Evolutionary conservation across 1,140 invertebrate species (phyloP).

Genomic region (Brachionus rubens): DNA sequence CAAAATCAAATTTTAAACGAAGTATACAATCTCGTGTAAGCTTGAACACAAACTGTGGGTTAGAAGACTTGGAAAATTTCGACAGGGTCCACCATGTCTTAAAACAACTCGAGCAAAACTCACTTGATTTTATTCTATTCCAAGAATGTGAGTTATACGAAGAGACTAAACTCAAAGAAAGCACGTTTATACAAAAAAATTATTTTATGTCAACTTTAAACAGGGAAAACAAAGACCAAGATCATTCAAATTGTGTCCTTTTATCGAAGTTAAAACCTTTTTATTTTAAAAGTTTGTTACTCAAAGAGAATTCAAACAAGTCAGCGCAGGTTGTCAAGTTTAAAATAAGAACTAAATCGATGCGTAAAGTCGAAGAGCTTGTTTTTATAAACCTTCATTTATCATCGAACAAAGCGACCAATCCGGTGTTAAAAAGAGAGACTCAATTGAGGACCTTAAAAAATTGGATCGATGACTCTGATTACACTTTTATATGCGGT

Average conservation of each 20-base stretch:
- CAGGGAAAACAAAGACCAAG: background rate
- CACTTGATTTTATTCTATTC: background rate
- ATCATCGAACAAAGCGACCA: slow-evolving; percentile 17
- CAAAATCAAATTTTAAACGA: slow-evolving; percentile 5
- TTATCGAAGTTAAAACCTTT: slow-evolving; percentile 22
- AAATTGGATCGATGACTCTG: background rate
- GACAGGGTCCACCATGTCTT: background rate
- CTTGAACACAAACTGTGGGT: slow-evolving; percentile 24
- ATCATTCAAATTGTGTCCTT: slow-evolving; percentile 26
- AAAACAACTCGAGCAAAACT: background rate
- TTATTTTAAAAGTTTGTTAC: background rate
- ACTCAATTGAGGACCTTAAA: slow-evolving; percentile 10
- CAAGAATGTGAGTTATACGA: slow-evolving; percentile 41
- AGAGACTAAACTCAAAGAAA: background rate
- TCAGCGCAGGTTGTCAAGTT: slow-evolving; percentile 7
- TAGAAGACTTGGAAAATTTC: slow-evolving; percentile 14
- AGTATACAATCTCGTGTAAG: background rate
- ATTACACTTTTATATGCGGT: slow-evolving; percentile 14
- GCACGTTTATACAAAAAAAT: slow-evolving; percentile 26
- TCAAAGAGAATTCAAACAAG: slow-evolving; percentile 35
- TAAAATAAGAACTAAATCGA: background rate
- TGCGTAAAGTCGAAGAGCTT: background rate
- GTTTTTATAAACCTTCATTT: slow-evolving; percentile 33
- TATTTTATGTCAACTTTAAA: slow-evolving; percentile 15
- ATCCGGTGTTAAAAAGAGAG: background rate